Evolutionary conservation across 2,113 vertebrate genomes (phyloP).

Genomic region (Salvator merianae): DNA sequence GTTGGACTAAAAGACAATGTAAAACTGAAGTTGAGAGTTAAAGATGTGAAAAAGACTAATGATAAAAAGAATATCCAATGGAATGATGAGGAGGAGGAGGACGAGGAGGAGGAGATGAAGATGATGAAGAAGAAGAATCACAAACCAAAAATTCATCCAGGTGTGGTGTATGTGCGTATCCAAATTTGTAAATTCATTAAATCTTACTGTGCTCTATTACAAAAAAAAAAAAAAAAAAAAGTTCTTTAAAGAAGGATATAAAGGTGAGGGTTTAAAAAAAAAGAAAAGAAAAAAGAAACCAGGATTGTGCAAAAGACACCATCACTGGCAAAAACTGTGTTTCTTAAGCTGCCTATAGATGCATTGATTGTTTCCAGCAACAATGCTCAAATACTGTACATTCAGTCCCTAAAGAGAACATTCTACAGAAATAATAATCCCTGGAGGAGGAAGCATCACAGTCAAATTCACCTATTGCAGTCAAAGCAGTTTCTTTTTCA

Average conservation of each 20-base stretch:
- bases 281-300: constrained; percentile 55
- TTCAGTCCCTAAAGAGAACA: constrained; percentile 46
- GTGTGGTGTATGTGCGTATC: too few species aligned
- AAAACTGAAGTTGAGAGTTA: too few species aligned
- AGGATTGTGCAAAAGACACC: constrained; percentile 45
- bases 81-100: too few species aligned
- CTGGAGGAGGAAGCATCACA: constrained; percentile 40
- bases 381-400: constrained; percentile 28
- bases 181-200: too few species aligned
- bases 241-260: constrained; percentile 46
- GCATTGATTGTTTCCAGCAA: constrained; percentile 55
- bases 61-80: too few species aligned
- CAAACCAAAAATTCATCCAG: too few species aligned
- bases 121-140: too few species aligned
- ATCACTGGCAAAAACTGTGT: too few species aligned
- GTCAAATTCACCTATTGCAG: constrained; percentile 50
- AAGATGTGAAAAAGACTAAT: too few species aligned
- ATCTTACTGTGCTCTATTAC: too few species aligned
- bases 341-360: constrained; percentile 38
- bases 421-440: constrained; percentile 31
- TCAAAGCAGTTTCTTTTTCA: constrained; percentile 41
- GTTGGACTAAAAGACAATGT: too few species aligned
- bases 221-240: not conserved
- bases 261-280: constrained; percentile 47
- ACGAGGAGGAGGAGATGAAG: too few species aligned